These are phyloP conservation scores for Colostygia pectinataria DNA, from an alignment of 2,888 invertebrate species.

Conservation along the genomic window DNA sequence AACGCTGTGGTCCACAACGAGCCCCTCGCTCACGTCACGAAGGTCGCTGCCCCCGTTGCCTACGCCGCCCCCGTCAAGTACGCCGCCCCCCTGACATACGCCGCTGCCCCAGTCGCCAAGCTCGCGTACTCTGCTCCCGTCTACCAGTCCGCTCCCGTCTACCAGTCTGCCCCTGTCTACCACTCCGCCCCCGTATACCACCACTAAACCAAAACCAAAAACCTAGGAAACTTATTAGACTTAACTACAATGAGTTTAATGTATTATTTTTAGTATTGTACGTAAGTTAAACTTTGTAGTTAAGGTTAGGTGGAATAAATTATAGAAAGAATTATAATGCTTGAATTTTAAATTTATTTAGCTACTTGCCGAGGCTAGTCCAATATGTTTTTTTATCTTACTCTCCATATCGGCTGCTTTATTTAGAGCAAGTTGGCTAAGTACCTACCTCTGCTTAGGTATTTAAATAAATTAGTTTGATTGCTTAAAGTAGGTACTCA, in stretches of 20 bases:
- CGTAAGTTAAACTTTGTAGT: slow-evolving; percentile 37
- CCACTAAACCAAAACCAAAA: slow-evolving; percentile 65
- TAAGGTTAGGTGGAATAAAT: slow-evolving; percentile 53
- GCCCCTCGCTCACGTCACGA: slow-evolving; percentile 50
- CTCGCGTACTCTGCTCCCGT: slow-evolving; percentile 47
- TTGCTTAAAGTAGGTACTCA: too few species aligned
- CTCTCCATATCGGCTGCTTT: too few species aligned
- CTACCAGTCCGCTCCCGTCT: slow-evolving; percentile 42
- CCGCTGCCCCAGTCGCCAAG: slow-evolving; percentile 56
- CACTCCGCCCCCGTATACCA: slow-evolving; percentile 63
- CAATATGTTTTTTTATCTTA: too few species aligned
- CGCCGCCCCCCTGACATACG: slow-evolving; percentile 57
- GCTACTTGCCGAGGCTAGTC: neutral
- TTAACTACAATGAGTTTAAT: slow-evolving; percentile 37
- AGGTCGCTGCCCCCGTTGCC: slow-evolving; percentile 52
- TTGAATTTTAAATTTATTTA: neutral
- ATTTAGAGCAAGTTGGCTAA: too few species aligned
- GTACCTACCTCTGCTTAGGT: too few species aligned
- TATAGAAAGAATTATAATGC: slow-evolving; percentile 40
- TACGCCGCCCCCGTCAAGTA: slow-evolving; percentile 50
- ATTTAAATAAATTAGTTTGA: too few species aligned
- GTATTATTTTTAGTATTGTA: slow-evolving; percentile 47
- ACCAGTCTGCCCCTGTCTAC: slow-evolving; percentile 51
- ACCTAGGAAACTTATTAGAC: slow-evolving; percentile 42
- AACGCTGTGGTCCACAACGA: slow-evolving; percentile 82